Evolutionary conservation across 2,888 invertebrate species (phyloP), one percentile per base, ranked within the genome.

Genomic region (Lepetodrilus schrolli): DNA sequence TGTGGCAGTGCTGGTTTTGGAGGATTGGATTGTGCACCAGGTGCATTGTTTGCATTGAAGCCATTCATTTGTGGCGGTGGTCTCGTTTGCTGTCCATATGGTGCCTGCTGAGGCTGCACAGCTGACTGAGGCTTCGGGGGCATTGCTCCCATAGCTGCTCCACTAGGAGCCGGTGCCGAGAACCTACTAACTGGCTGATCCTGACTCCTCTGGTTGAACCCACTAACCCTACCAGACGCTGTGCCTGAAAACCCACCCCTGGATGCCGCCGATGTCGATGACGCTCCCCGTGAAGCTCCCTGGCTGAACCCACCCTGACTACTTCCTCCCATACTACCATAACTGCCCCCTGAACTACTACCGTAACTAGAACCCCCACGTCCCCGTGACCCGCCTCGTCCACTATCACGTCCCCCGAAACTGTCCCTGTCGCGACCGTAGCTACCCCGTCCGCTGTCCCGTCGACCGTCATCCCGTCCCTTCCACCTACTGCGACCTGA

Each of bases 401-500:
- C 70, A 13, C 70, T 51, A 48, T 38, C 51, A 20, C 72, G 34
- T 13, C 73, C 43, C 23, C 66, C 30, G 36, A 36, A 70, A 21
- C 70, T 70, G 20, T 70, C 69, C n/a, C 74, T 65, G 49, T 66
- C 71, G 21, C 74, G 36, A 69, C 51, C 65, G 30, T 58, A 58
- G 13, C 43, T 23, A 20, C 74, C 72, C 34, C 74, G 73, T n/a
- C n/a, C n/a, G 58, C 79, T 70, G 51, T 73, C 76, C 58, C 76
- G 66, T 50, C 69, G 68, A 65, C 76, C 70, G 68, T 73, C 69
- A 38, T 74, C 74, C 66, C 75, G 72, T 65, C 66, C 72, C 69
- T 68, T 66, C 73, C 73, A 76, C 43, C 76, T 74, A 72, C 79
- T 82, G 58, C 82, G 82, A 69, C 82, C 82, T 82, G 75, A 10